A percentile compares a stretch with the other conserved stretches of the same genome.
Evolutionary conservation across 2,113 vertebrate species (phyloP).

Genomic region (Acanthisitta chloris): DNA sequence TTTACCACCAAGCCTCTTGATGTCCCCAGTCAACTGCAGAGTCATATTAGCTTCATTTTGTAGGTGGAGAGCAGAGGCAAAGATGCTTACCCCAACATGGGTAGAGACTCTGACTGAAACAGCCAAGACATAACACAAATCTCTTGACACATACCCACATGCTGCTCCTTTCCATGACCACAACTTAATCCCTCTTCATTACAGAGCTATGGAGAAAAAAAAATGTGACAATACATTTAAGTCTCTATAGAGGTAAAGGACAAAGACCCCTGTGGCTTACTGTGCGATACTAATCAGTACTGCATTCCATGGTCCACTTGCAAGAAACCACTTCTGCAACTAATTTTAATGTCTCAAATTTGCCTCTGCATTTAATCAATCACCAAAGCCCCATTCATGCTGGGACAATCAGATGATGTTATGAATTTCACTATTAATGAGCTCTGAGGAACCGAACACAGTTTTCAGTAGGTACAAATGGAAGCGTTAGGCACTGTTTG

Average conservation of each 20-base stretch:
- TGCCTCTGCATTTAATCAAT: background rate
- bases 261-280: background rate
- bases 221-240: background rate
- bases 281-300: background rate
- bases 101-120: background rate
- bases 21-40: background rate
- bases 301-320: background rate
- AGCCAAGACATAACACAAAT: background rate
- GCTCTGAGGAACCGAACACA: background rate
- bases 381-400: background rate
- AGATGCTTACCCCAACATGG: background rate
- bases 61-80: background rate
- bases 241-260: background rate
- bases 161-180: background rate
- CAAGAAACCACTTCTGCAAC: background rate
- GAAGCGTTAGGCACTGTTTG: background rate
- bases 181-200: conserved; percentile 5
- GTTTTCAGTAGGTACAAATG: background rate
- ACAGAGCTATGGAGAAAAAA: background rate
- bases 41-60: background rate
- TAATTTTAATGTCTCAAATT: conserved; percentile 1
- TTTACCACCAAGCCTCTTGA: background rate
- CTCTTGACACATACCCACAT: background rate
- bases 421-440: conserved; percentile 19
- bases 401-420: background rate